Evolutionary conservation across 1,140 invertebrate species (phyloP).

Genomic region (Drosophila busckii): DNA sequence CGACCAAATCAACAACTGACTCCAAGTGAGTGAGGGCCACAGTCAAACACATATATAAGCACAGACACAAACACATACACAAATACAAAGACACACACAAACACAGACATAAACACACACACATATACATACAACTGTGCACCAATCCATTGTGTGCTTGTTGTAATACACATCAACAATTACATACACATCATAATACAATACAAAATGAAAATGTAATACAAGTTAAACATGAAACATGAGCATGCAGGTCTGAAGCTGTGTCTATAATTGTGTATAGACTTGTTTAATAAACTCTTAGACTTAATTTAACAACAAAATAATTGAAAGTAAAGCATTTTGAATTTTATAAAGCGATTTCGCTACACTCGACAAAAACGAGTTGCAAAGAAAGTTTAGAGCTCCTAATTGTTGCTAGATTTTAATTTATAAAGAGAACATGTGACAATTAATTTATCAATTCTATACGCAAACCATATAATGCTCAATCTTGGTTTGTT

Average conservation of each 20-base stretch:
- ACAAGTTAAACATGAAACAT: slow-evolving; percentile 38
- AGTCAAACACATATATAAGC: slow-evolving; percentile 11
- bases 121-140: slow-evolving; percentile 19
- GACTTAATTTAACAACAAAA: slow-evolving; percentile 38
- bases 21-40: slow-evolving; percentile 38
- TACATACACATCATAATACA: too few species aligned
- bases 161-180: slow-evolving; percentile 7
- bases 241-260: slow-evolving; percentile 36
- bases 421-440: too few species aligned
- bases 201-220: slow-evolving; percentile 29
- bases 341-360: slow-evolving; percentile 15
- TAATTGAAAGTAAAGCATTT: slow-evolving; percentile 30
- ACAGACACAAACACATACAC: slow-evolving; percentile 2
- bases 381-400: too few species aligned
- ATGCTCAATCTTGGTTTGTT: too few species aligned
- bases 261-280: slow-evolving; percentile 7
- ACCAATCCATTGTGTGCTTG: slow-evolving; percentile 57
- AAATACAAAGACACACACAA: too few species aligned
- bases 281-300: slow-evolving; percentile 61
- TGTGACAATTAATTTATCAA: too few species aligned
- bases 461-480: too few species aligned
- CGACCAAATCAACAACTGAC: slow-evolving; percentile 40
- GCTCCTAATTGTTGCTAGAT: too few species aligned
- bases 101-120: neutral
- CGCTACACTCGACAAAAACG: too few species aligned